These are phyloP conservation scores for Morinoia aosen DNA, from an alignment of 2,888 invertebrate species.

Conservation along the genomic window DNA sequence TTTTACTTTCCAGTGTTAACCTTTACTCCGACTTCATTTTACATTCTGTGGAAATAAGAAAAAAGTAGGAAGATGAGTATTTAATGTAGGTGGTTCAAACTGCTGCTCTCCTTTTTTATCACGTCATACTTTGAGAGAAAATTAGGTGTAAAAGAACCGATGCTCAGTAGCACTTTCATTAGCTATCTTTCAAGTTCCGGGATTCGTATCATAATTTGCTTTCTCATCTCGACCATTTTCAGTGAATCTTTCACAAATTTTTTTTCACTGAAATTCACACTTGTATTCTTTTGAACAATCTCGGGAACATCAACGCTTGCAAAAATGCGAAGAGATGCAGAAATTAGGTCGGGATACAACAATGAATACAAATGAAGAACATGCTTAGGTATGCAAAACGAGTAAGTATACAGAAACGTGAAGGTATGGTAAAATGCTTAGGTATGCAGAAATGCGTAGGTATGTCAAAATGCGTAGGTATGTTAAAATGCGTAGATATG, in stretches of 20 bases:
- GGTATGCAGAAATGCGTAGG: no score
- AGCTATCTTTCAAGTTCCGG: not conserved
- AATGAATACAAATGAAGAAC: no score
- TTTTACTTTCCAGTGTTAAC: not conserved
- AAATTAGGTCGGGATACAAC: no score
- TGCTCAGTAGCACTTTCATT: not conserved
- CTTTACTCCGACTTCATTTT: not conserved
- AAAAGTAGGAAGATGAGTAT: not conserved
- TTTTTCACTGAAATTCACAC: not conserved
- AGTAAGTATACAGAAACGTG: no score
- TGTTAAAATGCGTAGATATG: no score
- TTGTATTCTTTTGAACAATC: not conserved
- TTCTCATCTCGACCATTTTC: not conserved
- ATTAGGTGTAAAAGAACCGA: not conserved
- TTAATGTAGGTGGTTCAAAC: not conserved
- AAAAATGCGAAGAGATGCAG: no score
- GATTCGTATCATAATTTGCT: not conserved
- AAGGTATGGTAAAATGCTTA: no score
- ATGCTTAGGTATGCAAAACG: no score
- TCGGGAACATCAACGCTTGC: not conserved
- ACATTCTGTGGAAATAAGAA: not conserved
- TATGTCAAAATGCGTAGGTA: no score
- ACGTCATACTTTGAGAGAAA: not conserved
- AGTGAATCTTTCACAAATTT: not conserved
- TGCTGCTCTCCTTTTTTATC: not conserved